Evolutionary conservation across 2,888 invertebrate genomes (phyloP), one percentile per base, ranked within the genome.

Genomic region (Megamerina dolium): DNA sequence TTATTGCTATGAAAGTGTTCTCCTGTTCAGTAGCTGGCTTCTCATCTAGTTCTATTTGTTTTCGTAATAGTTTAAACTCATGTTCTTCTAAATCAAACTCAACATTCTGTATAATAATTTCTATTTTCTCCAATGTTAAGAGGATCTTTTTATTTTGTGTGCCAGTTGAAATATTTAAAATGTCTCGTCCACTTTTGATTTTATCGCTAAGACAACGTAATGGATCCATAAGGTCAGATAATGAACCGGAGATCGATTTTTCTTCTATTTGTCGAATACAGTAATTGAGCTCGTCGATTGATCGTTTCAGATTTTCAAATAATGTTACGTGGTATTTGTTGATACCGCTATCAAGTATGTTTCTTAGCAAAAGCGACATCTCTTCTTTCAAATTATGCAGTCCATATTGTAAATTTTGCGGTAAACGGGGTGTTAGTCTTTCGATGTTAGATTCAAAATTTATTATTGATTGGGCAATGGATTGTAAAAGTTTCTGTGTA

Each of bases 321-420:
- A 76, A 66, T 5, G 69, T 68, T 5, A 77, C 55, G 33, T 68
- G 68, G 42, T 68, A 65, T 19, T 65, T 65, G 18, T 63, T 62
- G 3, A 72, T 58, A 8, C 66, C 60, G 16, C 57, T 60, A 51
- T 79, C 77, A 41, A 80, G 72, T 4, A 79, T 76, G 48, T 76
- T 76, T 60, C 79, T 77, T 41, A 80, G 69, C 9, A 78, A 64
- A 50, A 75, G 74, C 0, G 79, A 78, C 14, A 80, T 60, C 52
- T 77, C 64, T 61, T 72, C 76, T 70, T 64, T 79, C 61, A 67
- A 74, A 67, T 48, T 65, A 30, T 53, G 65, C 54, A 73, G 74
- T 5, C 60, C 60, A 0, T 50, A 39, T 37, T 64, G 61, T 0
- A 66, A 54, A 41, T 63, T 63, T 0, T 58, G 47, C 0, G 64